phyloP scores from a whole-genome alignment of 2,797 vertebrate genomes.

The Pogonophryne albipinna region DNA sequence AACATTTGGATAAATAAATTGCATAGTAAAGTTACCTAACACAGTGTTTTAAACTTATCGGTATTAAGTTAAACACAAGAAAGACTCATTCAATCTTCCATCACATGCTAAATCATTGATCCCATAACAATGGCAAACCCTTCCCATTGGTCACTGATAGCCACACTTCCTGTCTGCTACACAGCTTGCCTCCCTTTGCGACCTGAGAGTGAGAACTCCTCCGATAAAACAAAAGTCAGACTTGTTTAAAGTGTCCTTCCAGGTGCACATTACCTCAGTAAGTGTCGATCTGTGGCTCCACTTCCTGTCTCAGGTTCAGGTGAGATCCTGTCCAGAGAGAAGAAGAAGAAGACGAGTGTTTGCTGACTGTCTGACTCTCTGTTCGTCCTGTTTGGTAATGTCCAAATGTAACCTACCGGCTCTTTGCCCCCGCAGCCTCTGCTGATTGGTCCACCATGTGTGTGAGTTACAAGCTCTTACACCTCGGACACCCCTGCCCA shows the following conservation, averaged over 20 bases:
- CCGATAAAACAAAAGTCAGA: background rate
- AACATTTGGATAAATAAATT: too few relatives aligned
- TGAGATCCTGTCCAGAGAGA: slow-evolving; percentile 11
- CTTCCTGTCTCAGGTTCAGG: slow-evolving; percentile 25
- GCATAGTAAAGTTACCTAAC: too few relatives aligned
- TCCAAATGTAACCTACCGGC: slow-evolving; percentile 59
- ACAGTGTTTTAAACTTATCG: background rate
- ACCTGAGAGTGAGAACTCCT: slow-evolving; percentile 7
- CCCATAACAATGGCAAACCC: background rate
- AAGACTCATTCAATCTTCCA: background rate
- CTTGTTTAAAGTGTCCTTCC: slow-evolving; percentile 4
- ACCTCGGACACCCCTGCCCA: slow-evolving; percentile 38
- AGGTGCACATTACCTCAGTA: slow-evolving; percentile 49
- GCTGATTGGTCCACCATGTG: slow-evolving; percentile 61
- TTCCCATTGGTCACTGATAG: slow-evolving; percentile 29
- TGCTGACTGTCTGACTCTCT: slow-evolving; percentile 17
- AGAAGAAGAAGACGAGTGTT: background rate
- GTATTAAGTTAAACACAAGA: background rate
- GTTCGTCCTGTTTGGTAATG: slow-evolving; percentile 24
- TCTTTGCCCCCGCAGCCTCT: slow-evolving; percentile 56
- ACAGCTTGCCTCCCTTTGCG: background rate
- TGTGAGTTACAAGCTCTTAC: slow-evolving; percentile 60
- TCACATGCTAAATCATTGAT: background rate
- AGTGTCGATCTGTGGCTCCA: background rate
- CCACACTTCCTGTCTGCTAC: slow-evolving; percentile 20